phyloP scores from a whole-genome alignment of 2,797 vertebrate genomes.

The Cygnus olor region DNA sequence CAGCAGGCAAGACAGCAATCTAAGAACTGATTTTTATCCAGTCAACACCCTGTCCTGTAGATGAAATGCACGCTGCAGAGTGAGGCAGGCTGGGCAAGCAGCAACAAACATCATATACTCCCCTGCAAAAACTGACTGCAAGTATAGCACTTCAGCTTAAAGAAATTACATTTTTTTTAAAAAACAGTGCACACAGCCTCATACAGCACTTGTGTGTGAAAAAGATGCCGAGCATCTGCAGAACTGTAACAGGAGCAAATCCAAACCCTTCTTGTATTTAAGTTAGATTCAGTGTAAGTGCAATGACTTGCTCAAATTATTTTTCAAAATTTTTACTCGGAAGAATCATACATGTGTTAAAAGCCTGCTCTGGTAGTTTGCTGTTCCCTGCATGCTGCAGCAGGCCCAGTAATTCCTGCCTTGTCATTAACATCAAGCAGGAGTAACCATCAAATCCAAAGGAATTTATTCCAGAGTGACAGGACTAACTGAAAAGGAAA shows the following conservation, averaged over 20 bases:
- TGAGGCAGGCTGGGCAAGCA: neutral
- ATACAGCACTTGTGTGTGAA: neutral
- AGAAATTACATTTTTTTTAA: neutral
- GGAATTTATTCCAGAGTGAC: neutral
- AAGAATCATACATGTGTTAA: neutral
- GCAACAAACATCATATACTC: neutral
- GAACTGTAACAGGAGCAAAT: neutral
- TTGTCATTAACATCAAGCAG: neutral
- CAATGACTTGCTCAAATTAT: neutral
- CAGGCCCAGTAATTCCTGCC: neutral
- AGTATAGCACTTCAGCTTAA: neutral
- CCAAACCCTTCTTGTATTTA: neutral
- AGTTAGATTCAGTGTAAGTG: neutral
- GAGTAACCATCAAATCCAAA: constrained; percentile 1
- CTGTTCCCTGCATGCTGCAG: neutral
- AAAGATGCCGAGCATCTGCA: neutral
- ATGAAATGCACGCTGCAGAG: neutral
- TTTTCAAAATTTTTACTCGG: neutral
- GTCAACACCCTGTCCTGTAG: neutral
- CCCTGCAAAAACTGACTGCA: neutral
- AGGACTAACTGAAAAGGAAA: neutral
- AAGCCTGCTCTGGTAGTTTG: neutral
- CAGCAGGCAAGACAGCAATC: neutral
- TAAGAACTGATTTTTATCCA: neutral
- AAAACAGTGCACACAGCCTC: neutral